Evolutionary conservation across 2,113 vertebrate genomes (phyloP).

Genomic region (Tapirus terrestris): DNA sequence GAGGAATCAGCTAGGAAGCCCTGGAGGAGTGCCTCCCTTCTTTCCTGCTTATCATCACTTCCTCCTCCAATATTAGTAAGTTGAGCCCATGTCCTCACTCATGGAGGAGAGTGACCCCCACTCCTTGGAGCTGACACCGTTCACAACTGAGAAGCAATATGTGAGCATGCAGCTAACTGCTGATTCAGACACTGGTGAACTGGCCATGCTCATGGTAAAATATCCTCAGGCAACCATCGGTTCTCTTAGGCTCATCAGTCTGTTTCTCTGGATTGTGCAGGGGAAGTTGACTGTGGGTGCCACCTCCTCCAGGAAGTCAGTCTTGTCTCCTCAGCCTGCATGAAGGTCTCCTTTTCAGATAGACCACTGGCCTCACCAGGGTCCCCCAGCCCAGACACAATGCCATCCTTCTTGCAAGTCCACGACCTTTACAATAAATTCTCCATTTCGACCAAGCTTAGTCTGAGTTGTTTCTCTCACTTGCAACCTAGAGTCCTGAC

Average conservation of each 20-base stretch:
- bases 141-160: not conserved
- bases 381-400: not conserved
- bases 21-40: not conserved
- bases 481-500: not conserved
- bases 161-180: not conserved
- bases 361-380: not conserved
- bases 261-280: not conserved
- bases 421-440: not conserved
- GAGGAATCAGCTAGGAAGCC: not conserved
- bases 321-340: not conserved
- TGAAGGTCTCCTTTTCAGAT: not conserved
- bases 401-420: not conserved
- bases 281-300: too few relatives aligned
- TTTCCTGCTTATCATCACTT: not conserved
- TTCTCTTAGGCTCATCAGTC: not conserved
- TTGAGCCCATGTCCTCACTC: not conserved
- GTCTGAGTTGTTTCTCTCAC: not conserved
- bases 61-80: not conserved
- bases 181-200: not conserved
- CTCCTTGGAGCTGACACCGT: not conserved
- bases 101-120: not conserved
- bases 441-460: not conserved
- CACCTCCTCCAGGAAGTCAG: not conserved
- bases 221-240: not conserved
- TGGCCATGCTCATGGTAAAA: too few relatives aligned